A percentile compares a stretch with the other conserved stretches of the same genome.
Conservation (phyloP, 2,113 vertebrate species). For the Plotosus lineatus region DNA sequence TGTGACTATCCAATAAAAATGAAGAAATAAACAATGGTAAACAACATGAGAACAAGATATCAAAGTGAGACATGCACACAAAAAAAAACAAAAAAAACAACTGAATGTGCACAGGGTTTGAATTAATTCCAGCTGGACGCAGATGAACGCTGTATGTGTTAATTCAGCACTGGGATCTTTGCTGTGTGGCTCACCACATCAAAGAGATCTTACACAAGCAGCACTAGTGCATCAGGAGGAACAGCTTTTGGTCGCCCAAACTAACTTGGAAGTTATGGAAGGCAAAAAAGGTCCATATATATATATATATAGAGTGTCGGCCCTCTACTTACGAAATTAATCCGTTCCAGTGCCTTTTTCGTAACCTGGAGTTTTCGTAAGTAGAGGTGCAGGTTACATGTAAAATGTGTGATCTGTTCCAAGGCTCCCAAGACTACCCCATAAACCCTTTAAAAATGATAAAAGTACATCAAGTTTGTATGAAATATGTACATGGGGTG, state of each 20-base stretch:
- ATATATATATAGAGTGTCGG: no score
- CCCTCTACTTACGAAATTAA: no score
- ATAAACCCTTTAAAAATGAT: no score
- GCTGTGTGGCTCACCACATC: slow-evolving; percentile 20
- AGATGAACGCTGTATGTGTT: neutral
- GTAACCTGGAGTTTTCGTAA: no score
- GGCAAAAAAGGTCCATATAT: neutral
- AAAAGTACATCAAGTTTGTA: no score
- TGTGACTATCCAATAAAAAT: neutral
- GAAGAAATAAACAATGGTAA: neutral
- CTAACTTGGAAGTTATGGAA: neutral
- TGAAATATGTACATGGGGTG: no score
- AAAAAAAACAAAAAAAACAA: no score
- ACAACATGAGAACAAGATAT: neutral
- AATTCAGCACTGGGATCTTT: slow-evolving; percentile 45
- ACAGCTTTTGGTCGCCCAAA: neutral
- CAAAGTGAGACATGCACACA: slow-evolving; percentile 28
- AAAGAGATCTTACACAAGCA: slow-evolving; percentile 23
- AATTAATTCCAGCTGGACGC: slow-evolving; percentile 9
- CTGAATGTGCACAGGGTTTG: neutral
- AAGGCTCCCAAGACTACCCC: no score
- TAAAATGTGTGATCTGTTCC: no score
- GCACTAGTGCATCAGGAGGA: neutral
- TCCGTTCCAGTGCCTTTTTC: no score
- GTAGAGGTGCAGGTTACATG: no score